Conservation (phyloP, 2,888 invertebrate genomes). For the Pemphredon lugubris region DNA sequence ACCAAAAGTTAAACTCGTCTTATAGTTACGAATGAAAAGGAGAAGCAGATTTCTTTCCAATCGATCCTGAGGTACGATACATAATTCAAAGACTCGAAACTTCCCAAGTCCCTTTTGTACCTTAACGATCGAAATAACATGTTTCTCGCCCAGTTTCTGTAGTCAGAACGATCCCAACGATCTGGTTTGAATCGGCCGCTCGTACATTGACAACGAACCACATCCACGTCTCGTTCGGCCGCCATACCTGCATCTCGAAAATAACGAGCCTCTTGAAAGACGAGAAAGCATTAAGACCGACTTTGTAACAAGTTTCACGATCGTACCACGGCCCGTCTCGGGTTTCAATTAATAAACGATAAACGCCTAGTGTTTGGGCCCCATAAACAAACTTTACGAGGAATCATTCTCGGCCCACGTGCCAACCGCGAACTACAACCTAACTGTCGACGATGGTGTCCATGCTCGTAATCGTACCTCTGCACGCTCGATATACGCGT, state of each 20-base stretch:
- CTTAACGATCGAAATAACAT: neutral
- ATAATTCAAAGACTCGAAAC: neutral
- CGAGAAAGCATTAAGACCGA: conserved; percentile 18
- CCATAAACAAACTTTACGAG: conserved; percentile 64
- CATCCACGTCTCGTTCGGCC: conserved; percentile 5
- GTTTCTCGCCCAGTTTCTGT: neutral
- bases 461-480: conserved; percentile 1
- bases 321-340: conserved; percentile 25
- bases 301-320: conserved; percentile 36
- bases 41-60: no score
- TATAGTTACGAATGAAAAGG: no score
- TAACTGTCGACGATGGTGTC: conserved; percentile 28
- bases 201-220: neutral
- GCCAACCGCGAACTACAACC: conserved; percentile 15
- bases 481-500: conserved; percentile 10
- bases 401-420: conserved; percentile 59
- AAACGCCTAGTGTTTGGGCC: conserved; percentile 37
- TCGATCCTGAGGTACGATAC: no score
- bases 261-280: conserved; percentile 32
- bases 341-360: conserved; percentile 65
- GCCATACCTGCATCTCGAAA: neutral
- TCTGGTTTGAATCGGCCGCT: neutral
- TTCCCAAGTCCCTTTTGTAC: neutral
- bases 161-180: conserved; percentile 2
- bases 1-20: no score